These are phyloP conservation scores for Hydra vulgaris DNA, from an alignment of 30 jellyfish, hydroid and myxozoan species.

Conservation along the genomic window DNA sequence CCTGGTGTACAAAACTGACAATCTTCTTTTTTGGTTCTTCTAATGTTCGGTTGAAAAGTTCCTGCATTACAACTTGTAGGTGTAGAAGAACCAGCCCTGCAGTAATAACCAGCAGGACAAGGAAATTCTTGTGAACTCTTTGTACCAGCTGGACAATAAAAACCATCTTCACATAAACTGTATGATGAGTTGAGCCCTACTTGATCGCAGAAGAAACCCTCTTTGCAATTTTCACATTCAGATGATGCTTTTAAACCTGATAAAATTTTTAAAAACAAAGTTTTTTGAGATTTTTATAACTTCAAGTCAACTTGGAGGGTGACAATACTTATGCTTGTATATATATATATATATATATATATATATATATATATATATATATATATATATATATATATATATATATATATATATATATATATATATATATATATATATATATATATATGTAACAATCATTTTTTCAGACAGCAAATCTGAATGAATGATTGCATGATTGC, in stretches of 20 bases:
- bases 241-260: conserved; percentile 37
- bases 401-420: too few species aligned
- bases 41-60: conserved; percentile 78
- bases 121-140: conserved; percentile 46
- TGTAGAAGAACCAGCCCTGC: conserved; percentile 63
- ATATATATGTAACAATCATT: too few species aligned
- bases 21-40: conserved; percentile 42
- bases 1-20: conserved; percentile 89
- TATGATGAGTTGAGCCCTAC: conserved; percentile 65
- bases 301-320: too few species aligned
- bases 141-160: conserved; percentile 81
- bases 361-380: too few species aligned
- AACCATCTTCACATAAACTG: conserved; percentile 83
- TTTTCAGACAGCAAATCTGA: too few species aligned
- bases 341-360: too few species aligned
- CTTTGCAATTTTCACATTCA: conserved; percentile 77
- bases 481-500: too few species aligned
- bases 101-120: conserved; percentile 77
- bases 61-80: conserved; percentile 73
- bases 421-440: too few species aligned
- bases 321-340: too few species aligned
- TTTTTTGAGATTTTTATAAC: too few species aligned
- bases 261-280: not conserved
- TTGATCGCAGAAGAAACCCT: conserved; percentile 66
- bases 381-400: too few species aligned